Evolutionary conservation across 2,113 vertebrate species (phyloP), one percentile per base, ranked within the genome.

Genomic region (Miniopterus natalensis): DNA sequence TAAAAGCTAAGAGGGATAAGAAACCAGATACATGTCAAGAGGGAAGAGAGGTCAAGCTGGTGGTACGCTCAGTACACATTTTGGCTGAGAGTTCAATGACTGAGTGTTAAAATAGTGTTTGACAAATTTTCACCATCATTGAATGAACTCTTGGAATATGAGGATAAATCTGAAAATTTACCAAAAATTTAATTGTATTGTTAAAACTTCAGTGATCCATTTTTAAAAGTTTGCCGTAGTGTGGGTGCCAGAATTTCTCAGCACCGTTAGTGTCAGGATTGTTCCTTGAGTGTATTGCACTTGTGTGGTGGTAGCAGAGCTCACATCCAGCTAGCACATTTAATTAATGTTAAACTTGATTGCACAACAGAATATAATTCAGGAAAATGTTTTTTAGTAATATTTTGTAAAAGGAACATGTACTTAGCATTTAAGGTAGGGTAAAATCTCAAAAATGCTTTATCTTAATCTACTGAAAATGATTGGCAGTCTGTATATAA

Each of bases 161-260:
- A 84, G 55, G 83, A 92, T 74, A 84, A 88, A 84, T 63, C 66
- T 85, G 78, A 96, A 95, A 70, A 75, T 90, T 88, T 83, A 63
- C 75, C 40, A 45, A 57, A 92, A 70, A 36, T 40, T n/a, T 75
- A 77, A 78, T 92, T 65, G 8, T 73, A 49, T 68, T 83, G 83
- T 49, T 61, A 74, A 92, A 83, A 36, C 20, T 42, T 36, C 6
- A 91, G 77, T 68, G 77, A 90, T 47, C n/a, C 20, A 40, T 84
- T 84, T 89, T 73, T 23, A 40, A 96, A 79, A 31, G 4, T 51
- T 90, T 84, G 75, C 51, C 27, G 1, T 12, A 31, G 2, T 73
- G 7, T 18, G 80, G 63, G 23, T 9, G 27, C 73, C 53, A 88
- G 77, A 73, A 61, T 77, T 85, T 83, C 75, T 86, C 5, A 1